Base-by-base conservation (phyloP, 1,140 invertebrate genomes). In the Cryptotermes secundus region DNA sequence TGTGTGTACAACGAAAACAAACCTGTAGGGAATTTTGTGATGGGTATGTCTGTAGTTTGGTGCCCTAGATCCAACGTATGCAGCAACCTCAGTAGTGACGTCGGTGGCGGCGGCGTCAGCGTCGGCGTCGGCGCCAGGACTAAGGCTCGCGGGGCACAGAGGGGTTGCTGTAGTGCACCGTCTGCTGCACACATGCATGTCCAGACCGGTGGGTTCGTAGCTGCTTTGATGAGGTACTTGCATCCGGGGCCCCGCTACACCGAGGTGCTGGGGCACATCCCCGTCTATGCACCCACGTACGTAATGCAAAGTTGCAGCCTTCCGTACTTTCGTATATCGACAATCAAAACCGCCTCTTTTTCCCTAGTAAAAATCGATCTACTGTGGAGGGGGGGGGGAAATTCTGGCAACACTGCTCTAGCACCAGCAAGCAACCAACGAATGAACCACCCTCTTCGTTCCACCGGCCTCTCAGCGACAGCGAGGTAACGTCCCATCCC, bases 401-500 rank as follows among this genome's bases (percentile, higher is more conserved):
- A 53, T 82, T 82, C 81, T 82, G 81, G 81, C 81, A 82, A 82
- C 81, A 53, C 42, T 34, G 81, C 81, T 26, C 59, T 72, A 72
- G 81, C 80, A 45, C 35, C 80, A 81, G 80, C 38, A 45, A 36
- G 34, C 80, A 36, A 81, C 80, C n/a, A 81, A n/a, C 80, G 35
- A 80, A 82, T 31, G 26, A 26, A 26, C 59, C 59, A 10, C 26
- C n/a, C 4, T 7, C 59, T 22, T 22, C 59, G 9, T 31, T 10
- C 59, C n/a, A 26, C 26, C 59, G 6, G 26, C 59, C 59, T 72
- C 59, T 72, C 59, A 26, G 16, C 26, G 59, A 72, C 49, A 35
- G 45, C 3, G 84, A 83, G 83, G 83, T 83, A 83, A 72, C 83
- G 83, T 83, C 83, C 83, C 83, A 59, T 79, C 59, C 83, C 53